Evolutionary conservation across 2,797 vertebrate genomes (phyloP).

Genomic region (Sebastes diaconus): DNA sequence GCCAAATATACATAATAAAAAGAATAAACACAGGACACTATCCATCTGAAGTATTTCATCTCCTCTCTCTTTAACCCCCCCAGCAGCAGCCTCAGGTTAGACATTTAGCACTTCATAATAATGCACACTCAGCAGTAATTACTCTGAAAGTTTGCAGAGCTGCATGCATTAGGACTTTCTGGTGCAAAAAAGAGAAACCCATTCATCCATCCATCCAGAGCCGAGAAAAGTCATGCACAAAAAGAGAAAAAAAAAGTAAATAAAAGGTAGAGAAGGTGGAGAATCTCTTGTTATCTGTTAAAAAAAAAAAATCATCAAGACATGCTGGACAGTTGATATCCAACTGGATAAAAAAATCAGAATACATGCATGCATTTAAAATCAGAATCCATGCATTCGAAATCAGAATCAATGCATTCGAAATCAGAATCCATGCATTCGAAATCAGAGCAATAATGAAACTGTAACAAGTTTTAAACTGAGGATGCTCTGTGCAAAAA

Average conservation of each 20-base stretch:
- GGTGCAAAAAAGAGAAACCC: constrained; percentile 53
- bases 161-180: constrained; percentile 61
- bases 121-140: constrained; percentile 83
- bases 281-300: not conserved
- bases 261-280: not conserved
- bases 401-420: not conserved
- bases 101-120: constrained; percentile 55
- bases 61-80: constrained; percentile 55
- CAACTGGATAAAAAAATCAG: not conserved
- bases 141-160: constrained; percentile 70
- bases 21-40: constrained; percentile 74
- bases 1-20: constrained; percentile 86
- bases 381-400: not conserved
- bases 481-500: constrained; percentile 64
- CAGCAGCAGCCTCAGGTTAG: constrained; percentile 39
- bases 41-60: constrained; percentile 65
- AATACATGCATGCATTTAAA: not conserved
- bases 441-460: constrained; percentile 20
- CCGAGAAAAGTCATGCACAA: constrained; percentile 43
- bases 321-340: constrained; percentile 18
- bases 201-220: constrained; percentile 32
- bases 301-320: constrained; percentile 4
- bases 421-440: constrained; percentile 34
- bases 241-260: constrained; percentile 3
- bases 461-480: constrained; percentile 13